These are phyloP conservation scores for Morone saxatilis DNA, from an alignment of 2,113 vertebrate genomes.

Conservation along the genomic window DNA sequence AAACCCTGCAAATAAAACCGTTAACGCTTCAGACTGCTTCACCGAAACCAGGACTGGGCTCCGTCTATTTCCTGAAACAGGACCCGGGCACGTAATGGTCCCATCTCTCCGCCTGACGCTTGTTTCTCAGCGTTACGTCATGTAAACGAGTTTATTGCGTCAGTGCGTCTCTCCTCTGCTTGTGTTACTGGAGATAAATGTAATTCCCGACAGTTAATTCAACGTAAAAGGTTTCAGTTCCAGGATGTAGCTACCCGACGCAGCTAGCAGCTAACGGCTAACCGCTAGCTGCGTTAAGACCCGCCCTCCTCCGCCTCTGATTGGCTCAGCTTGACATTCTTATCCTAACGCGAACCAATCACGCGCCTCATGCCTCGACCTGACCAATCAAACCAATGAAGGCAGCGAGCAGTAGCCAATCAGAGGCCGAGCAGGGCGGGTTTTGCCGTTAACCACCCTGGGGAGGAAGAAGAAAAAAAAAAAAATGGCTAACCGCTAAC, in stretches of 20 bases:
- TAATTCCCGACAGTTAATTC: neutral
- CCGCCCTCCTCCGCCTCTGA: too few relatives aligned
- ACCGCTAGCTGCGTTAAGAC: constrained; percentile 1
- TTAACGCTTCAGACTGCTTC: neutral
- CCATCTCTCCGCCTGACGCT: rapidly evolving
- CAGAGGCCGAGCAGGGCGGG: too few relatives aligned
- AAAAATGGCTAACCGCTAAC: neutral
- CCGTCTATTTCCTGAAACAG: constrained; percentile 73
- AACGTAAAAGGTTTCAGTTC: neutral
- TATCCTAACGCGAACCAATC: too few relatives aligned
- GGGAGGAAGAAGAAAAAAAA: too few relatives aligned
- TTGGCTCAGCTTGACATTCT: too few relatives aligned
- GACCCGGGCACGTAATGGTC: neutral
- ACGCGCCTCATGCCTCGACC: too few relatives aligned
- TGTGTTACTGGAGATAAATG: rapidly evolving
- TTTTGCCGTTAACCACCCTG: too few relatives aligned
- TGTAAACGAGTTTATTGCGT: rapidly evolving
- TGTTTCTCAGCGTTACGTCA: neutral
- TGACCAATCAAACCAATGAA: too few relatives aligned
- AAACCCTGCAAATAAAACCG: neutral
- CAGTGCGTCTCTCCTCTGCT: rapidly evolving
- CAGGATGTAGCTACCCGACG: constrained; percentile 26
- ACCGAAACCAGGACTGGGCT: constrained; percentile 30
- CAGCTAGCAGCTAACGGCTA: constrained; percentile 58
- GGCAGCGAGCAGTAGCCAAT: too few relatives aligned